Conservation (phyloP, 2,888 invertebrate species). For the Napeogenes inachia region DNA sequence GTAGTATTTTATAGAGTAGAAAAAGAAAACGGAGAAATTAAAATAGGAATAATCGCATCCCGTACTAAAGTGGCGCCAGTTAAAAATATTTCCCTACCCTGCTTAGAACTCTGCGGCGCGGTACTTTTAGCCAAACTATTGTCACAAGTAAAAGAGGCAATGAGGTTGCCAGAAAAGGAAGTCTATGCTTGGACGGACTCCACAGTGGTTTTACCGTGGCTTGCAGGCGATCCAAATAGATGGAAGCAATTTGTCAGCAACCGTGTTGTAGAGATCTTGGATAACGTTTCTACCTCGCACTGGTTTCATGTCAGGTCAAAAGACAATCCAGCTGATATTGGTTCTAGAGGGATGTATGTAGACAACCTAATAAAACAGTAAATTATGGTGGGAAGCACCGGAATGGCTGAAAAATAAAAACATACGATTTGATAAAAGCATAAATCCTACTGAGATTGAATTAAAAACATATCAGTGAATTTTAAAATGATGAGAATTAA, state of each 20-base stretch:
- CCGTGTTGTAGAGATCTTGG: constrained; percentile 30
- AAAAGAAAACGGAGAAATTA: constrained; percentile 14
- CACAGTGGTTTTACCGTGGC: constrained; percentile 27
- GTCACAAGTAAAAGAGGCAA: constrained; percentile 27
- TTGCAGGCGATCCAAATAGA: constrained; percentile 28
- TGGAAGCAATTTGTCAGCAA: constrained; percentile 34
- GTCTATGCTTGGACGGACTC: constrained; percentile 28
- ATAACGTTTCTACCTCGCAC: constrained; percentile 16
- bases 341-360: constrained; percentile 16
- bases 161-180: constrained; percentile 25
- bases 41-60: constrained; percentile 29
- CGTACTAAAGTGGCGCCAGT: constrained; percentile 37
- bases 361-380: constrained; percentile 13
- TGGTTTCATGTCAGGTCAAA: constrained; percentile 23
- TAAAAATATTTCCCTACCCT: constrained; percentile 31
- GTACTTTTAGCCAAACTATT: constrained; percentile 29
- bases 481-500: no score
- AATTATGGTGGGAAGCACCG: constrained; percentile 27
- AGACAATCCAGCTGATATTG: constrained; percentile 24
- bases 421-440: constrained; percentile 13
- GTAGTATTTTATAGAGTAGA: constrained; percentile 30
- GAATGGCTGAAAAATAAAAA: constrained; percentile 20
- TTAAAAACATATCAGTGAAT: no score
- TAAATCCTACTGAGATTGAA: no score
- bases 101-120: constrained; percentile 34